Evolutionary conservation across 2,888 invertebrate species (phyloP).

Genomic region (Strigamia transsilvanica): DNA sequence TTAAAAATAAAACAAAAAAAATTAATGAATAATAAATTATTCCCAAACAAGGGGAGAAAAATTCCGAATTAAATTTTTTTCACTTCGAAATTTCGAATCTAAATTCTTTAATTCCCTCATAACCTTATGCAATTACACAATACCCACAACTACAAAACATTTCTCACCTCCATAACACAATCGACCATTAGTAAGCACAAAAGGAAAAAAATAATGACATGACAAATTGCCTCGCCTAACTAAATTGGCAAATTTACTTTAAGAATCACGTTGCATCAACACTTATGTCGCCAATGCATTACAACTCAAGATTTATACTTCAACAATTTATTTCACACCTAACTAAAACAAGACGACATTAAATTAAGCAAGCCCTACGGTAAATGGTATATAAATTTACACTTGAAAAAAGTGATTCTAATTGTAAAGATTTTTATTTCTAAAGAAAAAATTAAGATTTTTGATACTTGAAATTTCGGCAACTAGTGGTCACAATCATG

Average conservation of each 20-base stretch:
- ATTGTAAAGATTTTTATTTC: too few relatives aligned
- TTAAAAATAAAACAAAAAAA: too few relatives aligned
- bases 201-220: conserved; percentile 13
- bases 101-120: not conserved
- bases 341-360: conserved; percentile 22
- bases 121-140: not conserved
- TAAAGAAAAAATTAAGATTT: too few relatives aligned
- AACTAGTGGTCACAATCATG: too few relatives aligned
- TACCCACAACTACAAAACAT: not conserved
- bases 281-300: conserved; percentile 31
- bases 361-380: conserved; percentile 1
- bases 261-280: conserved; percentile 35
- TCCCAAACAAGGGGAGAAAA: too few relatives aligned
- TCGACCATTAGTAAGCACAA: conserved; percentile 7
- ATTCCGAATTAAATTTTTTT: not conserved
- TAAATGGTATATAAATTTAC: not conserved
- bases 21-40: too few relatives aligned
- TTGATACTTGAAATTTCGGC: too few relatives aligned
- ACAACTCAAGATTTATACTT: not conserved
- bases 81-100: not conserved
- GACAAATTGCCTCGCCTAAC: conserved; percentile 13
- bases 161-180: conserved; percentile 16
- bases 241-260: conserved; percentile 35
- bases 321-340: conserved; percentile 38
- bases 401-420: not conserved